Percentiles rank a stretch among this genome's conserved stretches.
phyloP scores from a whole-genome alignment of 2,888 invertebrate genomes.

The Fissipunctia ypsillon region DNA sequence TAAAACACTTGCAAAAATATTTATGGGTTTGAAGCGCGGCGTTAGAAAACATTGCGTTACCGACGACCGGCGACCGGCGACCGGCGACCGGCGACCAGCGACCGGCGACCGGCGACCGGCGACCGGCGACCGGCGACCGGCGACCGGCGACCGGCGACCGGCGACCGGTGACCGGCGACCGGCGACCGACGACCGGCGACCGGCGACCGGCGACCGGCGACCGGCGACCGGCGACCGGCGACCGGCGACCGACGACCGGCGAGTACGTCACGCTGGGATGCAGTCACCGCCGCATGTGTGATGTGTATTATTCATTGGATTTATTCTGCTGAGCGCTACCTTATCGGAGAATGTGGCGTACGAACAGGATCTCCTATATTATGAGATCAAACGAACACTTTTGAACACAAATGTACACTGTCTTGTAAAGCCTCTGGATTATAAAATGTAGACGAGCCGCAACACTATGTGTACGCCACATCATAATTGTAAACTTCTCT shows the following conservation, averaged over 20 bases:
- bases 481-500: constrained; percentile 26
- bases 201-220: too few relatives aligned
- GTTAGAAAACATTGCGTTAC: constrained; percentile 30
- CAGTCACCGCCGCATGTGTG: background rate
- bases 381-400: constrained; percentile 32
- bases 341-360: constrained; percentile 12
- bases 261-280: background rate
- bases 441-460: constrained; percentile 1
- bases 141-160: too few relatives aligned
- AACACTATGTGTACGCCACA: background rate
- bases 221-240: background rate
- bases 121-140: too few relatives aligned
- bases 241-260: background rate
- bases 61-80: background rate
- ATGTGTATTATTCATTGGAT: constrained; percentile 27
- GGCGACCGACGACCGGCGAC: too few relatives aligned
- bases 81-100: background rate
- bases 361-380: constrained; percentile 16
- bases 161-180: too few relatives aligned
- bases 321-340: constrained; percentile 14
- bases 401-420: constrained; percentile 1
- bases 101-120: too few relatives aligned
- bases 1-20: constrained; percentile 58
- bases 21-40: constrained; percentile 19
- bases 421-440: constrained; percentile 15